Base-by-base conservation (phyloP, 2,888 invertebrate species). In the Anoplius nigerrimus region DNA sequence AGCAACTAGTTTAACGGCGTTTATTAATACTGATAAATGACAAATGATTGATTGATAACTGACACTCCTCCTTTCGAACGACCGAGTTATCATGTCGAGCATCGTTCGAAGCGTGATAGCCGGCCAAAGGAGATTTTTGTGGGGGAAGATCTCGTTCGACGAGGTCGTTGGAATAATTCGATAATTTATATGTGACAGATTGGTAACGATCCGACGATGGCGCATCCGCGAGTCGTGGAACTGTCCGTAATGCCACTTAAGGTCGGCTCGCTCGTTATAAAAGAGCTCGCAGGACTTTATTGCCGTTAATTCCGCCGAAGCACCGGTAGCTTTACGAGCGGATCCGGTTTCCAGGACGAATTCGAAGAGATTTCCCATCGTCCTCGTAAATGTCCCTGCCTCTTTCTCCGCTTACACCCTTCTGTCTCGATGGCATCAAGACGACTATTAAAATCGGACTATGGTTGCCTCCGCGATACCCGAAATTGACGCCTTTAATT, bases 251-350 rank as follows among this genome's bases (percentile, higher is more conserved):
- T 46, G n/a, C 27, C 43, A 13, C 45, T 62, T 62, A 62, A 62
- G 46, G 62, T 15, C 46, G 46, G 55, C 6, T 11, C 48, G 48
- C 52, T 46, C 45, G 60, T 61, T 62, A 42, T 58, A 58, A 55
- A 63, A 62, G 42, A 58, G 24, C 54, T 55, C 52, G 20, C 34
- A 62, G 53, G 55, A 48, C 71, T 81, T 79, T 79, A 81, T 79
- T 75, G 65, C 71, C 65, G 71, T 77, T 80, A 81, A 81, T 81
- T 69, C 69, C 66, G 52, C 43, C 60, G 60, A 66, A 74, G 63
- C 57, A 62, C 63, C 63, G 60, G 62, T 48, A 48, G 48, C 20
- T 48, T 48, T 48, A 48, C 48, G 48, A 48, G 11, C 48, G 16
- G 48, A 48, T 48, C 34, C 34, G 34, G 34, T 34, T 15, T 48